Conservation (phyloP, 1,140 invertebrate genomes). For the Drosophila kikkawai region DNA sequence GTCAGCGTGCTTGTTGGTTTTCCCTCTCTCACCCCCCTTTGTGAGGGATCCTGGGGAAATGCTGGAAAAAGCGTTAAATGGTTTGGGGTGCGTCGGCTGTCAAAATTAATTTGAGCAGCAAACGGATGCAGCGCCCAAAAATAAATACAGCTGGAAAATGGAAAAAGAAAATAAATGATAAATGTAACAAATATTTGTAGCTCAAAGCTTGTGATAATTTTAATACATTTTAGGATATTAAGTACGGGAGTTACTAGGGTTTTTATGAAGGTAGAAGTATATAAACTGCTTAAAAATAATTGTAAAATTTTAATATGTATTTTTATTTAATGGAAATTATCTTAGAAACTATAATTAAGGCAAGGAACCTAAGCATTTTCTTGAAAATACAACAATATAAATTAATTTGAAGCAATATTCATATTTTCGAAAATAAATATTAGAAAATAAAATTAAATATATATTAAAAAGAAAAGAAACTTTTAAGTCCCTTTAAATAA, state of each 20-base stretch:
- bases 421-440: too few species aligned
- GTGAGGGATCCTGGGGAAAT: background rate
- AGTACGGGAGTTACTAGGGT: background rate
- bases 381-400: too few species aligned
- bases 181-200: background rate
- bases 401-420: too few species aligned
- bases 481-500: too few species aligned
- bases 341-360: too few species aligned
- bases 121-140: background rate
- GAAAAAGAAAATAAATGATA: background rate
- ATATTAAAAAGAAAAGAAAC: too few species aligned
- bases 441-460: too few species aligned
- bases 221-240: background rate
- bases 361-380: too few species aligned
- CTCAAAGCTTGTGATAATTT: background rate
- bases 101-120: conserved; percentile 43
- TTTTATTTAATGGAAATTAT: too few species aligned
- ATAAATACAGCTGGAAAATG: background rate
- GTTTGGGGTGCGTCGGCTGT: conserved; percentile 40
- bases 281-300: too few species aligned
- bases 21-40: background rate
- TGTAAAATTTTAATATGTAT: too few species aligned
- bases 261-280: background rate
- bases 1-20: conserved; percentile 45
- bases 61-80: conserved; percentile 31